Evolutionary conservation across 2,888 invertebrate species (phyloP).

Genomic region (Hirtodrosophila confusa): DNA sequence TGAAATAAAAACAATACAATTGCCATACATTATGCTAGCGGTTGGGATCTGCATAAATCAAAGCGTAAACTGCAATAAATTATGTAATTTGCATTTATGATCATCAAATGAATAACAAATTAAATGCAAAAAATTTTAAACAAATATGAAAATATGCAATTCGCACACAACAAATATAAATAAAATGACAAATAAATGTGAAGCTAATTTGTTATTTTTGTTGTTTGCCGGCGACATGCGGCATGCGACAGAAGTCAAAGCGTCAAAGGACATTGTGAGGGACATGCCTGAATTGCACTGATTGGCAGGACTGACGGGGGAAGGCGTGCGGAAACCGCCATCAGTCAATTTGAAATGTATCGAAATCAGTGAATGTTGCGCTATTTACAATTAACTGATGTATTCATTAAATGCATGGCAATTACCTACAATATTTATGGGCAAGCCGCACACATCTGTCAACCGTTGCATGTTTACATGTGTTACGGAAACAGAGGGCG

Average conservation of each 20-base stretch:
- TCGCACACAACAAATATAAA: slow-evolving; percentile 20
- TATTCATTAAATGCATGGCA: slow-evolving; percentile 43
- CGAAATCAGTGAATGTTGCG: slow-evolving; percentile 35
- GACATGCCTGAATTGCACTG: slow-evolving; percentile 16
- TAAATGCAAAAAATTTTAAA: slow-evolving; percentile 13
- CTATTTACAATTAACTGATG: slow-evolving; percentile 60
- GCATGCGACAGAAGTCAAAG: slow-evolving; percentile 11
- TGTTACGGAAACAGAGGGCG: slow-evolving; percentile 15
- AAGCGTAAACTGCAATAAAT: slow-evolving; percentile 57
- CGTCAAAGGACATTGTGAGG: neutral
- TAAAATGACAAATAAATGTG: slow-evolving; percentile 59
- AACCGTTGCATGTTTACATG: slow-evolving; percentile 37
- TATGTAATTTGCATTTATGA: slow-evolving; percentile 64
- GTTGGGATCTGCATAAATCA: slow-evolving; percentile 59
- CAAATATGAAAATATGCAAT: slow-evolving; percentile 23
- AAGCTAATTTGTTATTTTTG: slow-evolving; percentile 73
- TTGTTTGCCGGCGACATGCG: slow-evolving; percentile 21
- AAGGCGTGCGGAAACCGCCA: slow-evolving; percentile 12
- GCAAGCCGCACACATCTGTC: slow-evolving; percentile 67
- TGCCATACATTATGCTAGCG: slow-evolving; percentile 35
- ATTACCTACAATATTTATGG: slow-evolving; percentile 65
- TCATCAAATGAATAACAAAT: slow-evolving; percentile 53
- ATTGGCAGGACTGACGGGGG: slow-evolving; percentile 25
- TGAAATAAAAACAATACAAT: slow-evolving; percentile 30
- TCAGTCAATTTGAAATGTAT: slow-evolving; percentile 65